These are phyloP conservation scores for Montipora foliosa DNA, from an alignment of 64 coral and sea anemone genomes.

Conservation along the genomic window DNA sequence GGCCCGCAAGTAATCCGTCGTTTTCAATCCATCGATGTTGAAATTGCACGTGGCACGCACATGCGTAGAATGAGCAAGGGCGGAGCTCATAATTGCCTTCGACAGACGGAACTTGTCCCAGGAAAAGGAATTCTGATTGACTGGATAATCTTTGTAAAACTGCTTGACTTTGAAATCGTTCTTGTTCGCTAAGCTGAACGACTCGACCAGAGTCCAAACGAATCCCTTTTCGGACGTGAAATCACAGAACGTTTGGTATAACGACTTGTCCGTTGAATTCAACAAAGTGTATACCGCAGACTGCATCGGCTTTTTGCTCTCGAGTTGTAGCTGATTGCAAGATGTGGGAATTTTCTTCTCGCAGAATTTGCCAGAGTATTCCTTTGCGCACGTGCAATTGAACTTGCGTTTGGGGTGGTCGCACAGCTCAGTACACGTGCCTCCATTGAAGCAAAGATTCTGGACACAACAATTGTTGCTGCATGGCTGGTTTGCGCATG, in stretches of 20 bases:
- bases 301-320: neutral
- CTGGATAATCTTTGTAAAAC: constrained; percentile 40
- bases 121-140: constrained; percentile 34
- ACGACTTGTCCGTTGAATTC: neutral
- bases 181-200: constrained; percentile 54
- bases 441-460: constrained; percentile 58
- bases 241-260: constrained; percentile 45
- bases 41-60: constrained; percentile 81
- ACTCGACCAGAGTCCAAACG: constrained; percentile 76
- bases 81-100: neutral
- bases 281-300: neutral
- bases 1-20: constrained; percentile 68
- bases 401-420: constrained; percentile 52
- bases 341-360: constrained; percentile 18
- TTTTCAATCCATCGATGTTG: constrained; percentile 43
- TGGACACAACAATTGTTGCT: neutral
- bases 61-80: constrained; percentile 44
- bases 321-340: constrained; percentile 29
- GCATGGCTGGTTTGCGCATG: too few relatives aligned
- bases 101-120: constrained; percentile 77
- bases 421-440: constrained; percentile 40
- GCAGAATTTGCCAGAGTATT: constrained; percentile 47
- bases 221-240: constrained; percentile 43
- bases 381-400: constrained; percentile 49
- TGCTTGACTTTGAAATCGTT: neutral